Conservation (phyloP, 2,888 invertebrate species). For the Drosophila cognata region DNA sequence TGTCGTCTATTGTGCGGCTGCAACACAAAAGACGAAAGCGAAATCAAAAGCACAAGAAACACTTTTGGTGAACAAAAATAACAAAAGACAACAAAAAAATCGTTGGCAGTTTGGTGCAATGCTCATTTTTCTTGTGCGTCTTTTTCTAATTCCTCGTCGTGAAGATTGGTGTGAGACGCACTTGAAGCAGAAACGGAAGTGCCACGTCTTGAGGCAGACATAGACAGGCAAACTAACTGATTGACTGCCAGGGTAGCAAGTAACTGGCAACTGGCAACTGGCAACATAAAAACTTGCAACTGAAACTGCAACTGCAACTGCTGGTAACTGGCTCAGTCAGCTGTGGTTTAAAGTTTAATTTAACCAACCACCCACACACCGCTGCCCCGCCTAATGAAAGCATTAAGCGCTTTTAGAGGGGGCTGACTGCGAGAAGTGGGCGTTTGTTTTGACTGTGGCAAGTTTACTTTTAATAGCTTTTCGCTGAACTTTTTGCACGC, state of each 20-base stretch:
- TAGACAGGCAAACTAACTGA: slow-evolving; percentile 41
- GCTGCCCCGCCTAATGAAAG: slow-evolving; percentile 60
- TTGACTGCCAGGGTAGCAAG: slow-evolving; percentile 55
- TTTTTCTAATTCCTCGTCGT: slow-evolving; percentile 9
- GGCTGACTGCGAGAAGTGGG: background rate
- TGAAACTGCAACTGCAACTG: slow-evolving; percentile 31
- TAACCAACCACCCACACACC: background rate
- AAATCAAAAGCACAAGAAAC: slow-evolving; percentile 63
- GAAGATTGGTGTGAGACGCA: slow-evolving; percentile 23
- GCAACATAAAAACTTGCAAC: slow-evolving; percentile 25
- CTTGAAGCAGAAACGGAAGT: slow-evolving; percentile 74
- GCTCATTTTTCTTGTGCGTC: slow-evolving; percentile 60
- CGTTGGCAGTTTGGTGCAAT: slow-evolving; percentile 72
- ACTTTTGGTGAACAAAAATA: slow-evolving; percentile 36
- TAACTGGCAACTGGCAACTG: slow-evolving; percentile 17
- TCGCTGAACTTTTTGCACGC: slow-evolving; percentile 39
- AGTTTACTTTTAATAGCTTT: slow-evolving; percentile 69
- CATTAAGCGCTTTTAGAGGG: slow-evolving; percentile 54
- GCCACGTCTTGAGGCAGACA: slow-evolving; percentile 70
- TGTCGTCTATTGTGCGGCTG: slow-evolving; percentile 42
- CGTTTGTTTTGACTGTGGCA: slow-evolving; percentile 6
- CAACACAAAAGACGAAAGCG: slow-evolving; percentile 55
- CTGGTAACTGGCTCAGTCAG: slow-evolving; percentile 29
- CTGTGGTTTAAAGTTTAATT: slow-evolving; percentile 48
- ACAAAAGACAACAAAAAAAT: slow-evolving; percentile 1